A percentile compares a stretch with the other conserved stretches of the same genome.
These are phyloP conservation scores for Lemur catta DNA, from an alignment of 2,797 vertebrate species.

Conservation along the genomic window DNA sequence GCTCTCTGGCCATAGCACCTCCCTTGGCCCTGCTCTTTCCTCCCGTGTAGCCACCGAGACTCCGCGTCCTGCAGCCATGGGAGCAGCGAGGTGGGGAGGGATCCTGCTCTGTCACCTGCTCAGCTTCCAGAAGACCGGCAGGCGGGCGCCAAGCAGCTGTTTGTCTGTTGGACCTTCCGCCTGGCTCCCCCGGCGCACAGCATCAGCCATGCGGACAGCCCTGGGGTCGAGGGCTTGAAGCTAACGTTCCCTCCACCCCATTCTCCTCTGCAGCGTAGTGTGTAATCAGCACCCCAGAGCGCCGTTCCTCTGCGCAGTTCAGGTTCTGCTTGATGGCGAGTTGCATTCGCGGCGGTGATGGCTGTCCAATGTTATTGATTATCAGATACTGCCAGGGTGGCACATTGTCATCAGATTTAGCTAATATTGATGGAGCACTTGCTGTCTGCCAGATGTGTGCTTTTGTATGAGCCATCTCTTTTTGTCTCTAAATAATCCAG, in stretches of 20 bases:
- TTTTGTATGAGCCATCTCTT: neutral
- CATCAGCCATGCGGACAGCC: rapidly evolving
- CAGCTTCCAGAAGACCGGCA: neutral
- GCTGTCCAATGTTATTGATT: neutral
- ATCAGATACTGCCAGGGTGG: neutral
- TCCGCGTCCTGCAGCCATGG: too few relatives aligned
- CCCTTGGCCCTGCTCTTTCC: neutral
- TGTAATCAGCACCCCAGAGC: neutral
- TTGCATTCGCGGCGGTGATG: neutral
- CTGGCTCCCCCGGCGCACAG: rapidly evolving
- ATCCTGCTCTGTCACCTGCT: neutral
- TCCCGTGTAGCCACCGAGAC: neutral
- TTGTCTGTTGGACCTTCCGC: neutral
- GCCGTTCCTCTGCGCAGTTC: neutral
- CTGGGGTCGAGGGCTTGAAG: neutral
- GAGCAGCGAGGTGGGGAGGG: neutral
- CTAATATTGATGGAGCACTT: neutral
- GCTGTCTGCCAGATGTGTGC: neutral
- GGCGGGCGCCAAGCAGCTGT: too few relatives aligned
- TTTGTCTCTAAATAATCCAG: neutral
- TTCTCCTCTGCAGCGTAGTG: rapidly evolving
- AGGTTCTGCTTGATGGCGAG: rapidly evolving
- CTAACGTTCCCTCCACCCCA: rapidly evolving
- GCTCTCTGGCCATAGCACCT: neutral
- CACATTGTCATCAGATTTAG: neutral